phyloP scores from a whole-genome alignment of 2,888 invertebrate genomes.

The Agrochola lychnidis region DNA sequence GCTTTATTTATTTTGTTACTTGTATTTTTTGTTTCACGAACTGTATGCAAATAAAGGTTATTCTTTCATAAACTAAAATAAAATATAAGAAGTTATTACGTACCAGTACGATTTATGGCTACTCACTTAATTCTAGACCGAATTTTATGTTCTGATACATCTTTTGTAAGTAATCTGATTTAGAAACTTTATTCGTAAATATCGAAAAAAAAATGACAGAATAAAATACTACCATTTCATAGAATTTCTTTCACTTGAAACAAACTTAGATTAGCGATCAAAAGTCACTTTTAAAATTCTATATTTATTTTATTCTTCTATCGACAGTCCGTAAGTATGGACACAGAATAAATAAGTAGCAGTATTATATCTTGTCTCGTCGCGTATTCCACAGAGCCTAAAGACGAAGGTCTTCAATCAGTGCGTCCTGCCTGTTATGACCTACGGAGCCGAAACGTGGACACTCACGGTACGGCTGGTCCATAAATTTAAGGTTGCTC shows the following conservation, averaged over 20 bases:
- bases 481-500: no score
- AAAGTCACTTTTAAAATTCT: slow-evolving; percentile 14
- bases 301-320: background rate
- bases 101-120: background rate
- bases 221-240: background rate
- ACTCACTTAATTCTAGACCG: background rate
- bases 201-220: background rate
- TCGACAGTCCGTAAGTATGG: background rate
- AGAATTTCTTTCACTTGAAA: background rate
- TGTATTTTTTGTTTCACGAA: no score
- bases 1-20: no score
- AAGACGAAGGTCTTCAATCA: no score
- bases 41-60: no score
- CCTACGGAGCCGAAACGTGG: no score
- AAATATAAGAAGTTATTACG: background rate
- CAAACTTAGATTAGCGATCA: slow-evolving; percentile 14
- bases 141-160: background rate
- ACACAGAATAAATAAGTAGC: no score
- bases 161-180: background rate
- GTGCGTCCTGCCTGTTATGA: no score
- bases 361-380: no score
- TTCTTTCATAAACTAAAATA: background rate
- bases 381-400: no score
- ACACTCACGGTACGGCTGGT: no score
- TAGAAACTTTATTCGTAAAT: background rate